These are phyloP conservation scores for Trogon melanurus DNA, from an alignment of 2,113 vertebrate species.

Conservation along the genomic window DNA sequence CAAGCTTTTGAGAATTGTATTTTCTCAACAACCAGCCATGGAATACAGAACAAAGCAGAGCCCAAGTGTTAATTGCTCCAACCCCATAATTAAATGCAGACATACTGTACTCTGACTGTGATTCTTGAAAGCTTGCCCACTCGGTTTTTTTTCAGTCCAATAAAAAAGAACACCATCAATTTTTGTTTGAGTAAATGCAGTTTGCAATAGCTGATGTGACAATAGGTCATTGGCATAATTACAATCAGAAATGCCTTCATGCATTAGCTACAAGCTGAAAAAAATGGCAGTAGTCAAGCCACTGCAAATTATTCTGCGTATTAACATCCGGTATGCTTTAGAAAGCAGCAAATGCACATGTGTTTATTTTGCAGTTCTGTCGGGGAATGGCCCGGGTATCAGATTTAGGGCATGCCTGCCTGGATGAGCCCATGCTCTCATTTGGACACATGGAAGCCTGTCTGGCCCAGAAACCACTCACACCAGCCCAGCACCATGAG, in stretches of 20 bases:
- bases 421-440: background rate
- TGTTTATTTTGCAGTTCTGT: slow-evolving; percentile 32
- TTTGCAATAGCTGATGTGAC: slow-evolving; percentile 19
- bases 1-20: slow-evolving; percentile 61
- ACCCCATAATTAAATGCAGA: slow-evolving; percentile 66
- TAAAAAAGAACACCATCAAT: slow-evolving; percentile 43
- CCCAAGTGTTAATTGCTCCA: slow-evolving; percentile 65
- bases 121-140: slow-evolving; percentile 67
- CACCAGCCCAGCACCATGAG: background rate
- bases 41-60: slow-evolving; percentile 65
- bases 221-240: slow-evolving; percentile 44
- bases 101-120: slow-evolving; percentile 63
- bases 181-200: slow-evolving; percentile 21
- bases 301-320: slow-evolving; percentile 29
- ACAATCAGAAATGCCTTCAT: slow-evolving; percentile 10
- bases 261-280: background rate
- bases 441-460: slow-evolving; percentile 5
- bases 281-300: background rate
- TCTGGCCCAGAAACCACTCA: background rate
- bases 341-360: background rate
- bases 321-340: background rate
- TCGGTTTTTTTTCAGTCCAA: slow-evolving; percentile 9
- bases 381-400: background rate
- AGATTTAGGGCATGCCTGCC: background rate
- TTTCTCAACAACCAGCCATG: slow-evolving; percentile 50